Conservation (phyloP, 1,140 invertebrate genomes). For the Diachasmimorpha longicaudata region DNA sequence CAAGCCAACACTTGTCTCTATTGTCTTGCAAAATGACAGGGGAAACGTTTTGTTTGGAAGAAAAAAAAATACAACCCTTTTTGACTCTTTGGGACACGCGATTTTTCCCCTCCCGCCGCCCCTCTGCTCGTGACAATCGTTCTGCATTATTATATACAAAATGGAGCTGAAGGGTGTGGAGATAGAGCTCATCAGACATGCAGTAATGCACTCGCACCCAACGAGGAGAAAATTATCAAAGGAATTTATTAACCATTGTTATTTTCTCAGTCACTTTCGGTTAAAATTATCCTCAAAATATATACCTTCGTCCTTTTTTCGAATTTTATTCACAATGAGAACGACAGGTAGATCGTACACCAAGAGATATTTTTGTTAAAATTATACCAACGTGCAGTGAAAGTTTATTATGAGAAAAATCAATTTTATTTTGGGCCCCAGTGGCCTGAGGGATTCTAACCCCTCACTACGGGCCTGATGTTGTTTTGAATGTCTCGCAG, state of each 20-base stretch:
- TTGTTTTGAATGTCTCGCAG: too few relatives aligned
- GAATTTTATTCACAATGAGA: neutral
- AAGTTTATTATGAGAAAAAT: too few relatives aligned
- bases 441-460: too few relatives aligned
- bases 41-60: neutral
- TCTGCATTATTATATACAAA: neutral
- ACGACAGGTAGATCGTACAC: neutral
- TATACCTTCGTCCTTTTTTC: neutral
- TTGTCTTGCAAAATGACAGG: neutral
- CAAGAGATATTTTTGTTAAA: too few relatives aligned
- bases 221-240: slow-evolving; percentile 21
- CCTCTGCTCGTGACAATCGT: neutral
- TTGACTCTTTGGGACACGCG: neutral
- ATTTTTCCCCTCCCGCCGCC: neutral
- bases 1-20: slow-evolving; percentile 3
- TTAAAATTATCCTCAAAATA: neutral
- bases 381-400: too few relatives aligned
- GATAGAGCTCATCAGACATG: slow-evolving; percentile 20
- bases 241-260: slow-evolving; percentile 22
- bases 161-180: slow-evolving; percentile 11
- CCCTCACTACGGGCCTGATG: too few relatives aligned
- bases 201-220: slow-evolving; percentile 26
- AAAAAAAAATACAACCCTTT: neutral
- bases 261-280: slow-evolving; percentile 15
- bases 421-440: too few relatives aligned